Conservation (phyloP, 2,113 vertebrate genomes). For the Tetraodon nigroviridis region DNA sequence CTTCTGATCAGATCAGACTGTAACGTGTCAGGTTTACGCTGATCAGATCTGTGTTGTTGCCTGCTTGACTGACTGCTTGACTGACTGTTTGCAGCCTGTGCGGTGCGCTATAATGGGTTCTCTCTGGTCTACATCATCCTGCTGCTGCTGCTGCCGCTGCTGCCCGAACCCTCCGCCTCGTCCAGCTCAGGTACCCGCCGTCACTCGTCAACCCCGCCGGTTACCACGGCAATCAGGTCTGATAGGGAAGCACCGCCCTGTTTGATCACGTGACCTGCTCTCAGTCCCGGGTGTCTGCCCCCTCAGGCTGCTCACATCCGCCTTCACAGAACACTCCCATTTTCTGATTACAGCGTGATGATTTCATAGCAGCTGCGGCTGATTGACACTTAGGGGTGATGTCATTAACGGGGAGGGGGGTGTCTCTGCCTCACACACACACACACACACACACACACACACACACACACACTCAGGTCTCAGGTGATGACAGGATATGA, state of each 20-base stretch:
- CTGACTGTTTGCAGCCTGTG: conserved; percentile 75
- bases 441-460: conserved; percentile 22
- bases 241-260: not conserved
- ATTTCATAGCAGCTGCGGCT: conserved; percentile 4
- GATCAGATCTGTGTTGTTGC: too few relatives aligned
- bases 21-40: too few relatives aligned
- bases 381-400: not conserved
- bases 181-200: conserved; percentile 80
- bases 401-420: not conserved
- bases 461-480: conserved; percentile 17
- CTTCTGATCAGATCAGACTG: too few relatives aligned
- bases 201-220: not conserved
- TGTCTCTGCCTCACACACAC: not conserved
- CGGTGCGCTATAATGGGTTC: conserved; percentile 89
- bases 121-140: conserved; percentile 93
- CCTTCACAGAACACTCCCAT: too few relatives aligned
- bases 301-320: too few relatives aligned
- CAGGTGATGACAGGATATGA: conserved; percentile 18
- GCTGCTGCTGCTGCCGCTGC: conserved; percentile 90
- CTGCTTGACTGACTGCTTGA: too few relatives aligned
- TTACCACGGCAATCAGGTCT: too few relatives aligned
- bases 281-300: not conserved
- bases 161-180: conserved; percentile 83
- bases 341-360: not conserved
- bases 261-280: not conserved